phyloP scores from a whole-genome alignment of 2,888 invertebrate genomes.

The Drosophila trichaetosa region DNA sequence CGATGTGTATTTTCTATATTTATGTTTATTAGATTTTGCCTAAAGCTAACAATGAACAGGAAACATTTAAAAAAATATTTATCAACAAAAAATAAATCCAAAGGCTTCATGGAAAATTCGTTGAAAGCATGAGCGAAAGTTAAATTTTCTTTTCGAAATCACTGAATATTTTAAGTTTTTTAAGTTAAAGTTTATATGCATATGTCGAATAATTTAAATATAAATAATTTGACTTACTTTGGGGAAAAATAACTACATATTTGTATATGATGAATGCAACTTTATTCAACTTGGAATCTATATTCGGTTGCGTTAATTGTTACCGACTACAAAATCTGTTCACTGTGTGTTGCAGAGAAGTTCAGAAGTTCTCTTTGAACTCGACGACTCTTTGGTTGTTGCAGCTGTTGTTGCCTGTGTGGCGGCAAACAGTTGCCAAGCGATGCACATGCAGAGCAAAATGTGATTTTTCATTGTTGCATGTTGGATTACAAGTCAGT shows the following conservation, averaged over 20 bases:
- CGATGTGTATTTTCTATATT: no score
- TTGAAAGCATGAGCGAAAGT: neutral
- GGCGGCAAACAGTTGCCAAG: neutral
- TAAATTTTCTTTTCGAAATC: neutral
- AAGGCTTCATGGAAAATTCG: neutral
- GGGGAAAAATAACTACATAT: neutral
- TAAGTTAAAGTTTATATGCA: neutral
- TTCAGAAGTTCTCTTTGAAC: neutral
- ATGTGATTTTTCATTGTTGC: neutral
- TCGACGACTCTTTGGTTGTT: neutral
- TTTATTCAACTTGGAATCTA: neutral
- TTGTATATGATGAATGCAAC: neutral
- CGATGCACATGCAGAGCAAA: neutral
- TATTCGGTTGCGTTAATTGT: no score
- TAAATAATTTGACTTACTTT: neutral
- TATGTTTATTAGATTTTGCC: neutral
- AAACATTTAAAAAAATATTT: neutral
- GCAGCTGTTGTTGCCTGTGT: conserved; percentile 10
- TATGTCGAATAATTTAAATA: neutral
- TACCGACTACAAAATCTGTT: neutral
- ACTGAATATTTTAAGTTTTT: neutral
- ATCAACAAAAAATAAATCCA: neutral
- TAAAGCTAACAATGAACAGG: neutral
- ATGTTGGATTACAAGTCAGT: neutral
- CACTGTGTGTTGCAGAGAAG: neutral